Evolutionary conservation across 2,797 vertebrate species (phyloP), one percentile per base, ranked within the genome.

Genomic region (Merluccius polli): DNA sequence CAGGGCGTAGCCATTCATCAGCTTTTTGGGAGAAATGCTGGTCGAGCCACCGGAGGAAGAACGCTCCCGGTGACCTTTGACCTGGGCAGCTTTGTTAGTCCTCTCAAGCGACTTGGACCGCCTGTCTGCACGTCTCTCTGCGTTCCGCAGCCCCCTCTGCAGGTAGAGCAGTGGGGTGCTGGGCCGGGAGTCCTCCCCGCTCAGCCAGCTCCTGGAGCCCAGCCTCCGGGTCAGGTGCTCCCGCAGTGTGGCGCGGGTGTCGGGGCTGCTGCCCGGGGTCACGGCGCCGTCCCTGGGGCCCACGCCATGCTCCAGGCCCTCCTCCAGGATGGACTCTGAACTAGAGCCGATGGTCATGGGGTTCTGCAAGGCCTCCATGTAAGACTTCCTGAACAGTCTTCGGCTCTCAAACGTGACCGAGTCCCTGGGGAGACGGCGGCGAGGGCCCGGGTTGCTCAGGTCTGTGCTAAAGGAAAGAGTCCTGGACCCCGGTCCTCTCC

Each of bases 301-400:
- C 4, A 76, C 33, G 5, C 82, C 75, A 29, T 92, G 89, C 30
- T 94, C 94, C 0, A 82, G 67, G 16, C 83, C 88, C 76, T 94
- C 94, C 84, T 95, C 94, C 38, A 95, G 82, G 31, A 95, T 95
- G 59, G 94, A 95, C 83, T 95, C 94, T 1, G 95, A 94, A 83
- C 94, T 95, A n/a, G 94, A 95, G n/a, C 94, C 95, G 0, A 96
- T 86, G 74, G 91, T 93, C 95, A 96, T 95, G 11, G 95, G 95
- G 81, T 96, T 96, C 82, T 94, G 94, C 74, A 96, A 84, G 8
- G 95, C 95, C 84, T 96, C 95, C 93, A 96, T 94, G 85, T 96
- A 96, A 2, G 95, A 96, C 75, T 95, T 95, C 68, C 95, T 90
- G 83, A 96, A 95, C 81, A 95, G 91, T 31, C 95, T 92, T 35